Evolutionary conservation across 2,888 invertebrate species (phyloP), one percentile per base, ranked within the genome.

Genomic region (Calameuta filiformis): DNA sequence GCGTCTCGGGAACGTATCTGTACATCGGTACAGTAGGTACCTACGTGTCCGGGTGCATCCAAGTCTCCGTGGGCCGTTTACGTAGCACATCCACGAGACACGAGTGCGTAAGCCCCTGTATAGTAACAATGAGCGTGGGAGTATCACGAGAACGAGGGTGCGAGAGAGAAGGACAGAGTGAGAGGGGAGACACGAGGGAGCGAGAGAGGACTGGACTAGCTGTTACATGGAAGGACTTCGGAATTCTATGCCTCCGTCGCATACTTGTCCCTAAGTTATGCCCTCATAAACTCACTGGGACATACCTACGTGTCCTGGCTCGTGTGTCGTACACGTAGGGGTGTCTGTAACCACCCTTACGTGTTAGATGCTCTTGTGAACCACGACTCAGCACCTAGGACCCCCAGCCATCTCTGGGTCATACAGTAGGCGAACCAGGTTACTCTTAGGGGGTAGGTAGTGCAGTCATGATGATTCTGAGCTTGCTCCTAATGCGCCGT

Each of bases 201-300:
- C 12, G 35, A 69, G 30, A 31, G 35, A 30, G 71, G 31, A 73
- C 6, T 9, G 35, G 74, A 34, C 34, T 34, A 33, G 30, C 74
- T 37, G 30, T 30, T 34, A 34, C 73, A 68, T 68, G 37, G 76
- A 76, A 82, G 80, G 81, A 76, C 78, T 76, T 75, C 68, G 82
- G 81, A 85, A 86, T 86, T 86, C 83, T 81, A 75, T 77, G 82
- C 78, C 77, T 81, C 78, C 82, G 81, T 87, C 85, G 88, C 88
- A 88, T 88, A 88, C 87, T 88, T 88, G 86, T 77, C 79, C 78
- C 82, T 88, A 87, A 88, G 87, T 88, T 88, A 88, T 88, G 86
- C 85, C 82, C 87, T 88, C 88, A 87, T 88, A 88, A 88, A 88
- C 86, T 85, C 86, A 78, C 83, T 69, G 81, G 83, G 85, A 85